Percentiles rank a stretch among this genome's conserved stretches.
Evolutionary conservation across 2,888 invertebrate genomes (phyloP).

Genomic region (Lasius fuliginosus): DNA sequence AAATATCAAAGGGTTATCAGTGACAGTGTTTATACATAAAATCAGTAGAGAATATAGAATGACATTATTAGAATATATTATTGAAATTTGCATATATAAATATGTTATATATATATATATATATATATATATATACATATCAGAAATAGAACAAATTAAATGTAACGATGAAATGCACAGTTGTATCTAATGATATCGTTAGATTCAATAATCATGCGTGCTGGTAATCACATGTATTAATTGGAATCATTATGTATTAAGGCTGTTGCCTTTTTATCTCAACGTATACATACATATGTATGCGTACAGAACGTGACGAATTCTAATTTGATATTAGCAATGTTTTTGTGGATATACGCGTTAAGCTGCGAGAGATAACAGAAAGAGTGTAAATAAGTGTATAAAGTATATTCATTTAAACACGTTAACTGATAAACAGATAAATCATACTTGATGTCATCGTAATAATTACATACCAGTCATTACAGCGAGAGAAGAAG

Average conservation of each 20-base stretch:
- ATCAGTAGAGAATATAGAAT: background rate
- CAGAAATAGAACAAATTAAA: background rate
- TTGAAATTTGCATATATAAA: slow-evolving; percentile 3
- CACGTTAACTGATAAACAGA: slow-evolving; percentile 42
- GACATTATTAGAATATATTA: background rate
- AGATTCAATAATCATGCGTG: background rate
- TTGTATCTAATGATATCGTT: slow-evolving; percentile 22
- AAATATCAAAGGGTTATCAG: background rate
- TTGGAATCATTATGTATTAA: background rate
- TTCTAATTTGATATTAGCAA: slow-evolving; percentile 4
- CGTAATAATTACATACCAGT: background rate
- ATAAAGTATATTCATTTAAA: slow-evolving; percentile 12
- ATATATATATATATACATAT: background rate
- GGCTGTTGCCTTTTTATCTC: slow-evolving; percentile 25
- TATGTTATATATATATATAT: background rate
- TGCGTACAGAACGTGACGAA: background rate
- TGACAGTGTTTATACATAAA: background rate
- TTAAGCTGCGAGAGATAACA: slow-evolving; percentile 8
- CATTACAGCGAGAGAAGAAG: background rate
- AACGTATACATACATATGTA: background rate
- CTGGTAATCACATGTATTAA: background rate
- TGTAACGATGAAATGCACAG: background rate
- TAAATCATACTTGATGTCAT: slow-evolving; percentile 33
- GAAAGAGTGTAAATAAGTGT: slow-evolving; percentile 8
- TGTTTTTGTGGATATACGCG: background rate